Base-by-base conservation (phyloP, 2,797 vertebrate species). In the Macrochelys suwanniensis region DNA sequence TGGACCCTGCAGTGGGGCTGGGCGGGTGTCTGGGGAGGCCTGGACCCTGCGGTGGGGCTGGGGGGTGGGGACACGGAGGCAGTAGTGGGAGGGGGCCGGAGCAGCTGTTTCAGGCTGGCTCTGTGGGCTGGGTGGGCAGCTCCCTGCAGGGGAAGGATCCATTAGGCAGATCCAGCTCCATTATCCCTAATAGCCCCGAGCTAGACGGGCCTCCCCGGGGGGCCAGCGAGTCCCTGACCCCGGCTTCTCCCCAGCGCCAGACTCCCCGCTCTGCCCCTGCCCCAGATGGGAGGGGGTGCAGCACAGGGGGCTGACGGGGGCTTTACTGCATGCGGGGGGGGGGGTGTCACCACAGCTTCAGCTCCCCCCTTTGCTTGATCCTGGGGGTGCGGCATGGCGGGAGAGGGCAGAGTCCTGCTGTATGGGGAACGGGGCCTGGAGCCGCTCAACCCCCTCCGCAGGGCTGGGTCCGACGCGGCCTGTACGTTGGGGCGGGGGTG, bases 401-500 rank as follows among this genome's bases (percentile, higher is more conserved):
- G 28, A 2, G 13, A 11, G 57, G 28, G 25, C 26, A 10, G 25
- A 11, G 25, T 26, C 56, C 56, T 26, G 56, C 25, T 56, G 56
- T 25, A 25, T 11, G 25, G 1, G 25, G 56, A 26, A 57, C 25
- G 5, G 57, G 13, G 13, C 5, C 12, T 15, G 59, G 59, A 17
- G 59, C 31, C 6, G 59, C 59, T 33, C 31, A 7, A 4, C 13
- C 31, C n/a, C 31, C 31, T 61, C 13, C 16, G 59, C 57, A 31
- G 57, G 57, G 57, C 57, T 59, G 57, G 28, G 57, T 31, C 28
- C 10, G 37, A 42, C 37, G 37, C 37, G 37, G 37, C 37, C 37
- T 12, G 26, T 21, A 5, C 1, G 37, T n/a, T n/a, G n/a, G n/a
- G n/a, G n/a, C n/a, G n/a, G n/a, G 37, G 13, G 13, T 7, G 15